Evolutionary conservation across 2,888 invertebrate species (phyloP).

Genomic region (Nephrocerus scutellatus): DNA sequence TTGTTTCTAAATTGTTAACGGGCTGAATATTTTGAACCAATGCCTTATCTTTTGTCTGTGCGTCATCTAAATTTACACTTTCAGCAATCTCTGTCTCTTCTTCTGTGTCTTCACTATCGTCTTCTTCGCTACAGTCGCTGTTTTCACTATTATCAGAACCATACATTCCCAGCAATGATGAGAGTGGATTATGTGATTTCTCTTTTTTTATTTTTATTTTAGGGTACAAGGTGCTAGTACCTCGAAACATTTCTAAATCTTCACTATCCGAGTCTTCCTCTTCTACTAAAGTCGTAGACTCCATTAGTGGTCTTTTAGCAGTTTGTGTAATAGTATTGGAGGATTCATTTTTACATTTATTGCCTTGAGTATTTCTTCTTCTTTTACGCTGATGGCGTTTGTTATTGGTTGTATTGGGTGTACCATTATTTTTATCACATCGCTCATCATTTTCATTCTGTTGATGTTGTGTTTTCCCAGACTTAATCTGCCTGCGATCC

Average conservation of each 20-base stretch:
- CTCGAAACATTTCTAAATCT: conserved; percentile 28
- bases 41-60: too few species aligned
- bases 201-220: too few species aligned
- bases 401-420: too few species aligned
- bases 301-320: neutral
- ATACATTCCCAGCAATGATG: conserved; percentile 38
- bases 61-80: neutral
- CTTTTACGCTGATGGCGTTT: neutral
- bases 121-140: too few species aligned
- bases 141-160: conserved; percentile 42
- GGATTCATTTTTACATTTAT: conserved; percentile 2
- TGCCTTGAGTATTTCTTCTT: conserved; percentile 5
- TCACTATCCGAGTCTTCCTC: conserved; percentile 1
- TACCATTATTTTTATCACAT: conserved; percentile 2
- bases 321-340: neutral
- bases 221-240: conserved; percentile 31
- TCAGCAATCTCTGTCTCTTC: conserved; percentile 10
- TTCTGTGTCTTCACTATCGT: conserved; percentile 17
- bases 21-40: too few species aligned
- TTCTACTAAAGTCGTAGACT: neutral
- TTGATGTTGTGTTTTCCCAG: neutral
- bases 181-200: conserved; percentile 28
- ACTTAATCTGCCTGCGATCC: conserved; percentile 35
- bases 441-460: conserved; percentile 4
- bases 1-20: too few species aligned